Percentiles rank a stretch among this genome's conserved stretches.
Evolutionary conservation across 2,888 invertebrate genomes (phyloP).

Genomic region (Crepidodera aurea): DNA sequence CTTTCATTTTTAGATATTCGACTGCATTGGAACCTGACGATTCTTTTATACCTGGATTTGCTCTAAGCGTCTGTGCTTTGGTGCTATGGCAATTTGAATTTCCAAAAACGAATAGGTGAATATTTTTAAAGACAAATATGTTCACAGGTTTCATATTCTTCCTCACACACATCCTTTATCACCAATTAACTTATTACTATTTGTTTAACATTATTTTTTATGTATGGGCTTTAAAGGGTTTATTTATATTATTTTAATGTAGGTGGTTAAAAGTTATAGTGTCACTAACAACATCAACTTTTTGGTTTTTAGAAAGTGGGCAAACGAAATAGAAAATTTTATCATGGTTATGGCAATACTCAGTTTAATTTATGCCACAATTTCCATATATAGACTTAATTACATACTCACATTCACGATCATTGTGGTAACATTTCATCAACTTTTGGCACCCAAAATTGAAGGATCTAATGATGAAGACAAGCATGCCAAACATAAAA

Average conservation of each 20-base stretch:
- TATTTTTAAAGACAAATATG: neutral
- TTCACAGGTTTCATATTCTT: conserved; percentile 36
- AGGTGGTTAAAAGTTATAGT: too few species aligned
- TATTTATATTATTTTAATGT: too few species aligned
- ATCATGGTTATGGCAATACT: conserved; percentile 66
- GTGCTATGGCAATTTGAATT: conserved; percentile 74
- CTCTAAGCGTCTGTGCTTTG: conserved; percentile 68
- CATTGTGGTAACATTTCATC: conserved; percentile 67
- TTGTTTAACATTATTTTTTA: neutral
- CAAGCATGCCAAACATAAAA: conserved; percentile 40
- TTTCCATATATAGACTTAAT: conserved; percentile 69
- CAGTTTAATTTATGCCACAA: conserved; percentile 68
- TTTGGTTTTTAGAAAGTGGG: conserved; percentile 64
- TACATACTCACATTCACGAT: conserved; percentile 68
- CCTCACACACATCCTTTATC: conserved; percentile 8
- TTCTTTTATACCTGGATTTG: conserved; percentile 66
- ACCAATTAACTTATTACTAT: neutral
- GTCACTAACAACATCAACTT: too few species aligned
- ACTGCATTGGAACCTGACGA: conserved; percentile 70
- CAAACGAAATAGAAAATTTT: conserved; percentile 61
- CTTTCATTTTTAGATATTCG: conserved; percentile 63
- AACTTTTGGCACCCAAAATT: conserved; percentile 65
- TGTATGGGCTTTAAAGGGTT: too few species aligned
- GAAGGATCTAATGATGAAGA: conserved; percentile 48
- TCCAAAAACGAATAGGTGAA: conserved; percentile 72